These are phyloP conservation scores for Leptatherina wallacei DNA, from an alignment of 2,797 vertebrate genomes.

Conservation along the genomic window DNA sequence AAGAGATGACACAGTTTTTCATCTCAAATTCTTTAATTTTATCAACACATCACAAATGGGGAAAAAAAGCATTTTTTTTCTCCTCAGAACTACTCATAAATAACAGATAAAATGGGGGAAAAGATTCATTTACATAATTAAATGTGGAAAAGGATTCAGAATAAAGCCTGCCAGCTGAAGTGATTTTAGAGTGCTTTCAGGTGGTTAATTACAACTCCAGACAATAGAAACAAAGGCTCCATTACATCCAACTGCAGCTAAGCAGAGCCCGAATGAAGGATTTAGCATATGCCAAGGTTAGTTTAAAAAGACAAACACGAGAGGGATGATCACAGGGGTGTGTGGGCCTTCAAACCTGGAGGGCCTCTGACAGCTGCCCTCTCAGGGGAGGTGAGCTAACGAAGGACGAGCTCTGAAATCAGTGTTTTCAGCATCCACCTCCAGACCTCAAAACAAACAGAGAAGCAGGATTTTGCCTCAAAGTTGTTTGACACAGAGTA, in stretches of 20 bases:
- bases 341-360: slow-evolving; percentile 65
- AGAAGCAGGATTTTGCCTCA: slow-evolving; percentile 50
- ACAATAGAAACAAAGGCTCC: slow-evolving; percentile 63
- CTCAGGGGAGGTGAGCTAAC: slow-evolving; percentile 64
- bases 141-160: slow-evolving; percentile 36
- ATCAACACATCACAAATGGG: slow-evolving; percentile 34
- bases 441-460: slow-evolving; percentile 70
- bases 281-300: slow-evolving; percentile 56
- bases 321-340: slow-evolving; percentile 47
- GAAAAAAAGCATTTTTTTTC: slow-evolving; percentile 4
- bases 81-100: slow-evolving; percentile 31
- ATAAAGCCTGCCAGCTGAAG: slow-evolving; percentile 46
- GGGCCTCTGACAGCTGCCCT: slow-evolving; percentile 63
- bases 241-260: slow-evolving; percentile 48
- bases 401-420: slow-evolving; percentile 56
- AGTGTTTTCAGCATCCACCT: slow-evolving; percentile 42
- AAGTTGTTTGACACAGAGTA: slow-evolving; percentile 6
- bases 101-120: slow-evolving; percentile 25
- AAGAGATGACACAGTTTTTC: slow-evolving; percentile 51
- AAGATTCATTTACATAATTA: slow-evolving; percentile 47
- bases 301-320: slow-evolving; percentile 68
- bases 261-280: slow-evolving; percentile 62
- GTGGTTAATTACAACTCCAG: slow-evolving; percentile 67
- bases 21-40: slow-evolving; percentile 34
- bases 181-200: slow-evolving; percentile 68